Evolutionary conservation across 2,888 invertebrate species (phyloP).

Genomic region (Luffia ferchaultella): DNA sequence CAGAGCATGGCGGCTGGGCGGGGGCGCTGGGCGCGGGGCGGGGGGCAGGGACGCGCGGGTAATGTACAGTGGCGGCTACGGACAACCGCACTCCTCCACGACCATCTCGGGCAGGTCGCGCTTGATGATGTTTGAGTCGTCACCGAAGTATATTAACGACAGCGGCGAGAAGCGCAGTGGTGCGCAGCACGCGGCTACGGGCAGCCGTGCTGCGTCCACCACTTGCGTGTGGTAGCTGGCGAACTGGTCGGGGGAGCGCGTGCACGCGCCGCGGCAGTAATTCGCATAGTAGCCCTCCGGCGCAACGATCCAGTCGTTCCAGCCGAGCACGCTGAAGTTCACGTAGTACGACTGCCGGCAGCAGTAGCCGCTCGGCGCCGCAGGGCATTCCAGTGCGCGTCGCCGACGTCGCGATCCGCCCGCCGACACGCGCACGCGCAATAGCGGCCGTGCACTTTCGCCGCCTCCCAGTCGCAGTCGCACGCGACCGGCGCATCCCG

Average conservation of each 20-base stretch:
- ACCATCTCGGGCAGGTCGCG: constrained; percentile 95
- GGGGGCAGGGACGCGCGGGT: constrained; percentile 27
- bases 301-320: constrained; percentile 95
- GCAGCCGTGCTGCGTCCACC: constrained; percentile 87
- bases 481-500: constrained; percentile 79
- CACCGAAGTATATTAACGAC: constrained; percentile 92
- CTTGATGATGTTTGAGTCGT: constrained; percentile 90
- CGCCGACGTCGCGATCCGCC: constrained; percentile 76
- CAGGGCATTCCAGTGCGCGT: constrained; percentile 85
- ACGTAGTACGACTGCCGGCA: constrained; percentile 93
- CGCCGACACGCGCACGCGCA: constrained; percentile 80
- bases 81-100: constrained; percentile 95
- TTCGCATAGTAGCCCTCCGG: constrained; percentile 93
- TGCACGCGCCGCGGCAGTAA: constrained; percentile 92
- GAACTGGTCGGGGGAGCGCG: constrained; percentile 82
- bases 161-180: constrained; percentile 92
- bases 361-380: constrained; percentile 62
- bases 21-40: constrained; percentile 19
- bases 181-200: constrained; percentile 91
- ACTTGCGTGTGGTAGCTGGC: constrained; percentile 91
- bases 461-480: constrained; percentile 69
- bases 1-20: constrained; percentile 3
- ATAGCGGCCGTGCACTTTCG: constrained; percentile 77
- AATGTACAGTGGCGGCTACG: constrained; percentile 56
- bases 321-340: constrained; percentile 88